Evolutionary conservation across 2,113 vertebrate species (phyloP).

Genomic region (Ailuropoda melanoleuca): DNA sequence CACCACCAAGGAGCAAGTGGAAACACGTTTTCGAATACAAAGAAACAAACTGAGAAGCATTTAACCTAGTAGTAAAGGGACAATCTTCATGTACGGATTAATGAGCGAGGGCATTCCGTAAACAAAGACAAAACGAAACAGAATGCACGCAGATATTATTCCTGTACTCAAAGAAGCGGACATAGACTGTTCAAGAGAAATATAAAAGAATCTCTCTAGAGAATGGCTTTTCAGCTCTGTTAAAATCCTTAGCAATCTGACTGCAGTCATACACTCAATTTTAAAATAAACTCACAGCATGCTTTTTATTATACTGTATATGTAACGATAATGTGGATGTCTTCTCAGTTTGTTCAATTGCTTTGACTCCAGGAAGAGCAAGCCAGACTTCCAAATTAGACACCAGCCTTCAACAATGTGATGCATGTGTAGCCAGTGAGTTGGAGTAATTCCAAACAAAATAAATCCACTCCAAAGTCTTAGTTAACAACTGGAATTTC

Average conservation of each 20-base stretch:
- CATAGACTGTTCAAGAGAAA: constrained; percentile 27
- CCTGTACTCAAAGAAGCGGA: not conserved
- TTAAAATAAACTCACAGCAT: constrained; percentile 74
- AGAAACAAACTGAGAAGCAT: not conserved
- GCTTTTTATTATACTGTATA: constrained; percentile 64
- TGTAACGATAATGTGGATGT: constrained; percentile 42
- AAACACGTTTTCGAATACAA: constrained; percentile 24
- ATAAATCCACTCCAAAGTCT: constrained; percentile 26
- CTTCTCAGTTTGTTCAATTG: constrained; percentile 49
- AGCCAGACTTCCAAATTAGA: constrained; percentile 60
- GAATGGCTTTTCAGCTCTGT: constrained; percentile 45
- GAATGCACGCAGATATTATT: not conserved
- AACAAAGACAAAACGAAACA: not conserved
- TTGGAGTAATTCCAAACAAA: constrained; percentile 50
- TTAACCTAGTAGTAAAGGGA: not conserved
- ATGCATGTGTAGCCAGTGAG: constrained; percentile 23
- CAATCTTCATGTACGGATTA: not conserved
- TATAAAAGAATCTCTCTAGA: constrained; percentile 42
- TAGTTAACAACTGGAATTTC: constrained; percentile 36
- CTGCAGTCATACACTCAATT: constrained; percentile 47
- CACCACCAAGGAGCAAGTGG: not conserved
- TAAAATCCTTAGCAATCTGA: constrained; percentile 62
- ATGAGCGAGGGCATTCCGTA: not conserved
- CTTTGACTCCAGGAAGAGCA: constrained; percentile 48
- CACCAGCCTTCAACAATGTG: constrained; percentile 1